Evolutionary conservation across 2,113 vertebrate genomes (phyloP).

Genomic region (Lophochroa leadbeateri): DNA sequence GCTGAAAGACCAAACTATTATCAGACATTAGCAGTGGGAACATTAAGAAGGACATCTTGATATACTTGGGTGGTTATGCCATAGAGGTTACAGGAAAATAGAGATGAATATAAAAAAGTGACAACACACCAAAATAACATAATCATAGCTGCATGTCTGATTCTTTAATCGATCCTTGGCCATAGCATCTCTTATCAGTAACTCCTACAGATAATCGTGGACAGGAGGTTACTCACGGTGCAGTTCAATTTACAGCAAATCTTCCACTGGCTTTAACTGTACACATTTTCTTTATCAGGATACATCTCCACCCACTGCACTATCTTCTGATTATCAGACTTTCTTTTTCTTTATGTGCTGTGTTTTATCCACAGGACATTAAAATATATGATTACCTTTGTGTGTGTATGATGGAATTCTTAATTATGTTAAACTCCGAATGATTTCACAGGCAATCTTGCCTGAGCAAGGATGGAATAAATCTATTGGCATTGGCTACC

Average conservation of each 20-base stretch:
- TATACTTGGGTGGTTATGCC: background rate
- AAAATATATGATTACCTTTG: background rate
- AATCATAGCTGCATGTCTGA: background rate
- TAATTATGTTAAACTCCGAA: background rate
- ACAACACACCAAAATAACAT: background rate
- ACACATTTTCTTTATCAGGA: background rate
- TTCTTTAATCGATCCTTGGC: background rate
- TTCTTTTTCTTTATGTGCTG: background rate
- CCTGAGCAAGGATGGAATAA: background rate
- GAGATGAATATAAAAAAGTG: background rate
- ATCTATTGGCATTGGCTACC: background rate
- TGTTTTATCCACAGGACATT: background rate
- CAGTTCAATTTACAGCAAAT: background rate
- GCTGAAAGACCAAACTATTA: background rate
- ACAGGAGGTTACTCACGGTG: background rate
- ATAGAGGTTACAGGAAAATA: background rate
- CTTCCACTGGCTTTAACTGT: background rate
- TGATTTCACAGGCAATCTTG: background rate
- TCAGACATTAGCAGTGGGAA: background rate
- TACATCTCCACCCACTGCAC: background rate
- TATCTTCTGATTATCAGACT: background rate
- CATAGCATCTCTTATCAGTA: background rate
- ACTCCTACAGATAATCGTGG: background rate
- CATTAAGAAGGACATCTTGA: background rate
- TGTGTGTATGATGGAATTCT: background rate